A percentile compares a stretch with the other conserved stretches of the same genome.
phyloP scores from a whole-genome alignment of 2,797 vertebrate species.

The Pangasius larnaudii region DNA sequence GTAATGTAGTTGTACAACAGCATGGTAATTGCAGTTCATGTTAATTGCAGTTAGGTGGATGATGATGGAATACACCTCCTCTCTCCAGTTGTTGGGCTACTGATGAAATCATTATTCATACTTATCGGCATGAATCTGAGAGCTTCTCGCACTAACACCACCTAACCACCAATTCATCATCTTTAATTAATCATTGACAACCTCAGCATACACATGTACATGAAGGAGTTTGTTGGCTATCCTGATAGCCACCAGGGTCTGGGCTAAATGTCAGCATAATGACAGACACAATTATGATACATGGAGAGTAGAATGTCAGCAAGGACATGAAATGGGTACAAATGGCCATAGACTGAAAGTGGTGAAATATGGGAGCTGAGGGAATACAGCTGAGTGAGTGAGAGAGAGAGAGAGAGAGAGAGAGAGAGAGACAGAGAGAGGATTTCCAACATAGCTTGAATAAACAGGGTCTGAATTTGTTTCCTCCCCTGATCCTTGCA shows the following conservation, averaged over 20 bases:
- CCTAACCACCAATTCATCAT: constrained; percentile 72
- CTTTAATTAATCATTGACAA: constrained; percentile 73
- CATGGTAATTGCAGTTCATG: background rate
- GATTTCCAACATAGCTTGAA: background rate
- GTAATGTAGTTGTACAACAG: background rate
- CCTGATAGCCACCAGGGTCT: constrained; percentile 55
- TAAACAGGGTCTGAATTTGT: constrained; percentile 1
- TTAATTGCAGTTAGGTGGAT: background rate
- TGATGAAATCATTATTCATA: constrained; percentile 78
- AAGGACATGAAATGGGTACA: constrained; percentile 59
- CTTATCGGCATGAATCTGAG: constrained; percentile 72
- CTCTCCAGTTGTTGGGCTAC: constrained; percentile 70
- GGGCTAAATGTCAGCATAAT: constrained; percentile 63
- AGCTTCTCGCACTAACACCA: constrained; percentile 63
- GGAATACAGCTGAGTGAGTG: constrained; percentile 8
- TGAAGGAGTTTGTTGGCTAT: constrained; percentile 30
- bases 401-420: constrained; percentile 21
- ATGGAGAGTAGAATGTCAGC: constrained; percentile 66
- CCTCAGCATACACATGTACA: constrained; percentile 15
- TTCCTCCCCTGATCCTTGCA: background rate
- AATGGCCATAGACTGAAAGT: constrained; percentile 44
- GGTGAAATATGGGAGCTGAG: constrained; percentile 21
- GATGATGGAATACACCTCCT: constrained; percentile 41
- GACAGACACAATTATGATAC: constrained; percentile 64
- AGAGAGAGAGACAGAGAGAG: constrained; percentile 3